These are phyloP conservation scores for Bos javanicus DNA, from an alignment of 2,113 vertebrate species.

Conservation along the genomic window DNA sequence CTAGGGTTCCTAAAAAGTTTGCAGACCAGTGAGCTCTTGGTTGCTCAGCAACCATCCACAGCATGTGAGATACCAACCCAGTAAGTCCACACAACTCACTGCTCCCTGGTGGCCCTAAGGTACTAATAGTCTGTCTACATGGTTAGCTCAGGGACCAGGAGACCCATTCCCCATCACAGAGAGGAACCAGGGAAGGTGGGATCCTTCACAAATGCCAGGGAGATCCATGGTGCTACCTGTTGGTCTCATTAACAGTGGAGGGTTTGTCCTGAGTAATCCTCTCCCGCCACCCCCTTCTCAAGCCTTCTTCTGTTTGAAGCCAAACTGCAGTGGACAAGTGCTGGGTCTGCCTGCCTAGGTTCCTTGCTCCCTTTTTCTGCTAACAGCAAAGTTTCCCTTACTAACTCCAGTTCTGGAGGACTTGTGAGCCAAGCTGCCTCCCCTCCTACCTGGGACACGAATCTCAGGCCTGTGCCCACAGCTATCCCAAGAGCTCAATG, in stretches of 20 bases:
- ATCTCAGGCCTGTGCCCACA: not conserved
- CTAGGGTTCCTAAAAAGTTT: not conserved
- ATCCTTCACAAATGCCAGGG: not conserved
- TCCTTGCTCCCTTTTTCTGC: not conserved
- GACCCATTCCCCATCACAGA: not conserved
- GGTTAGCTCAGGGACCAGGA: not conserved
- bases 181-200: not conserved
- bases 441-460: not conserved
- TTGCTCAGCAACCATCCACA: not conserved
- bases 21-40: not conserved
- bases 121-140: rapidly evolving
- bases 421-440: not conserved
- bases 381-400: not conserved
- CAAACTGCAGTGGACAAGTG: not conserved
- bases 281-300: rapidly evolving
- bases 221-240: not conserved
- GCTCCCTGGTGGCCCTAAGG: not conserved
- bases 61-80: not conserved
- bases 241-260: not conserved
- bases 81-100: not conserved
- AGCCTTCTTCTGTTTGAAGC: not conserved
- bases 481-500: not conserved
- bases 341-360: not conserved
- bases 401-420: not conserved
- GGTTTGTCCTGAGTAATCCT: not conserved